Conservation (phyloP, 2,797 vertebrate genomes). For the Xiphophorus birchmanni region DNA sequence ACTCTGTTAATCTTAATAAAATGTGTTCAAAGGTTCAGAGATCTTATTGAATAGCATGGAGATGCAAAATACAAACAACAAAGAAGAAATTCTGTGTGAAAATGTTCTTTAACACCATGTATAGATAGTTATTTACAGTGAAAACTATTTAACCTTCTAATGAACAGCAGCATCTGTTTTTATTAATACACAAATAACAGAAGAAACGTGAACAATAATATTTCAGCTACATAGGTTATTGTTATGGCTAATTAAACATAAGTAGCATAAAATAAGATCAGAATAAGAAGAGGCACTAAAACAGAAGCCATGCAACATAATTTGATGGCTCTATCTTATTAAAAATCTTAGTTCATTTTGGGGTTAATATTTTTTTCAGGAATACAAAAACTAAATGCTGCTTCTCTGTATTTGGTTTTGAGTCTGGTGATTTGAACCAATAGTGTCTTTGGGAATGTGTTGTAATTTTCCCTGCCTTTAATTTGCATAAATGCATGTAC, state of each 20-base stretch:
- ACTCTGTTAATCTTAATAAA: background rate
- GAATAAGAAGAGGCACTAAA: background rate
- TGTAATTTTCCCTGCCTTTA: no score
- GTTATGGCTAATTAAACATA: background rate
- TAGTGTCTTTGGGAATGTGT: no score
- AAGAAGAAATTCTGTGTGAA: background rate
- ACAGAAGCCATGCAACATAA: background rate
- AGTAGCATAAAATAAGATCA: background rate
- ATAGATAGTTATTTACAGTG: background rate
- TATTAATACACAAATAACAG: background rate
- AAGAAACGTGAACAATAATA: background rate
- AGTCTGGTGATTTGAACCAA: no score
- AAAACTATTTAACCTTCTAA: background rate
- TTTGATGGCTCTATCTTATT: background rate
- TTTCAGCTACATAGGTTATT: background rate
- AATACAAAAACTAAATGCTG: no score
- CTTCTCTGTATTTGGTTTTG: no score
- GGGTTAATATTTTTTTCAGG: background rate
- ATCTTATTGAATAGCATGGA: background rate
- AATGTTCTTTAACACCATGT: background rate
- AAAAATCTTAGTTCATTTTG: background rate
- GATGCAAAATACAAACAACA: background rate
- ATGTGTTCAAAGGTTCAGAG: background rate
- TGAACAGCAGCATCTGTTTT: background rate
- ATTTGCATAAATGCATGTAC: no score